Evolutionary conservation across 2,888 invertebrate species (phyloP), one percentile per base, ranked within the genome.

Genomic region (Pterobdella sp.): DNA sequence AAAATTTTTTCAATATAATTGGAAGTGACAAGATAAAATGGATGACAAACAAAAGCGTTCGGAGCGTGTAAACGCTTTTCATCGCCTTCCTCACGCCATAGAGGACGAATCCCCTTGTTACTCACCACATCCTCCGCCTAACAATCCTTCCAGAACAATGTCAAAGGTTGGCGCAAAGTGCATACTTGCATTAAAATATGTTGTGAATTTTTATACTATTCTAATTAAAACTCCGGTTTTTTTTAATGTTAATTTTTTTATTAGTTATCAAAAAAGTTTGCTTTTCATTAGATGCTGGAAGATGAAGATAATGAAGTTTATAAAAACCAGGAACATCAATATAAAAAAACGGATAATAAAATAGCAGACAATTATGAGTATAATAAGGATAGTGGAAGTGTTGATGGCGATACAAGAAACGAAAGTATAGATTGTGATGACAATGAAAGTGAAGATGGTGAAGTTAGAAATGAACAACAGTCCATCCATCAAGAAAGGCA

Each of bases 51-150:
- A 56, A 22, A 65, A 65, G 32, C 35, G 65, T 7, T 65, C 65
- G 4, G 65, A 65, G 65, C 65, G 65, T 22, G 29, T 65, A 34
- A 71, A 63, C 36, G 63, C 71, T 18, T 71, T 71, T 52, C 71
- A 71, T 32, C 52, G 32, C 18, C 71, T 71, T 4, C 71, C 71
- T 35, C 71, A 71, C 60, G 35, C 71, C 60, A 71, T 71, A n/a
- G 71, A 71, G 34, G 71, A 71, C 63, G 56, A 35, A 4, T 63
- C 52, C 0, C 49, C 65, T 14, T 72, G 64, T 1, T 56, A 67
- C 36, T 72, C 52, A 1, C 56, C 72, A 49, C 74, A 74, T 49
- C 42, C 56, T 31, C 56, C 72, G 35, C 74, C 74, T 10, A 67
- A 74, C 60, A 74, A 72, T 34, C 72, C 74, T 3, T 68, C 68